These are phyloP conservation scores for Pipistrellus pipistrellus DNA, from an alignment of 2,797 vertebrate species.

Conservation along the genomic window DNA sequence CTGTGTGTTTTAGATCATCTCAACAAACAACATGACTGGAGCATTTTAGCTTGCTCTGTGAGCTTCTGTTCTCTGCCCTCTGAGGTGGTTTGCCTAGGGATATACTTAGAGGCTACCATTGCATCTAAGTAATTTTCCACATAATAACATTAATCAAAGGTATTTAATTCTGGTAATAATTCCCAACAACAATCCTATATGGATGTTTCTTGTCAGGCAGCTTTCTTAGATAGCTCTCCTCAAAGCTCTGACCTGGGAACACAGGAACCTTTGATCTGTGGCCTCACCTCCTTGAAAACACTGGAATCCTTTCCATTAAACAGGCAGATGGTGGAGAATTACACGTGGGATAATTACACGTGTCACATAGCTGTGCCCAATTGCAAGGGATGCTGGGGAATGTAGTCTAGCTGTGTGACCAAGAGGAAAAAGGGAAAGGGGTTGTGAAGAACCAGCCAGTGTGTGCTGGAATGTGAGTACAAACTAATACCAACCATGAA, in stretches of 20 bases:
- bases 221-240: neutral
- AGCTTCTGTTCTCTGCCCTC: neutral
- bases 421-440: neutral
- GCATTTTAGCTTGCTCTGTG: neutral
- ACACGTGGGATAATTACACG: neutral
- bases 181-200: neutral
- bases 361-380: neutral
- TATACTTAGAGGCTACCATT: neutral
- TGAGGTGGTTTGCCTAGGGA: neutral
- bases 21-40: neutral
- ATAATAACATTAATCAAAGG: neutral
- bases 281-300: neutral
- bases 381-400: slow-evolving; percentile 39
- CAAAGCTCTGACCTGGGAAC: neutral
- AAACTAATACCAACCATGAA: neutral
- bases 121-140: neutral
- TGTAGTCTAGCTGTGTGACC: neutral
- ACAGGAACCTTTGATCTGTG: neutral
- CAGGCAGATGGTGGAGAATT: neutral
- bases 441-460: neutral
- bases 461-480: neutral
- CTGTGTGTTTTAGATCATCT: neutral
- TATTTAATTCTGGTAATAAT: neutral
- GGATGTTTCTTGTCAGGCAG: neutral
- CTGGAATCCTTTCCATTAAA: neutral